Conservation (phyloP, 2,888 invertebrate species). For the Alviniconcha strummeri region DNA sequence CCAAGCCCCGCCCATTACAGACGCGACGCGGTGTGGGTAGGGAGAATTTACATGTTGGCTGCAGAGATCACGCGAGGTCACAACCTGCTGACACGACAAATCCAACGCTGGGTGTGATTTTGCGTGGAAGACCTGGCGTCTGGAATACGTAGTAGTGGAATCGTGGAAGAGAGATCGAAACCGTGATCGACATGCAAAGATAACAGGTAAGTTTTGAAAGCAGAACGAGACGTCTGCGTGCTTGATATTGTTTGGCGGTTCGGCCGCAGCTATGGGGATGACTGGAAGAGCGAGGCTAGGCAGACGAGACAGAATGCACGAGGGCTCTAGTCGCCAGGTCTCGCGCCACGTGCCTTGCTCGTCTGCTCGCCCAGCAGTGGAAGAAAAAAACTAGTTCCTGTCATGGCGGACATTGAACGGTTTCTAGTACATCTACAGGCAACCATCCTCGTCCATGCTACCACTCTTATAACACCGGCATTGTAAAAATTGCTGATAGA, state of each 20-base stretch:
- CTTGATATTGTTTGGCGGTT: not conserved
- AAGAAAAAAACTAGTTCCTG: not conserved
- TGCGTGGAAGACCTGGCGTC: slow-evolving; percentile 15
- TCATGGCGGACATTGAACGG: slow-evolving; percentile 16
- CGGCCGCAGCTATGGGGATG: no score
- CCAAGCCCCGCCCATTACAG: slow-evolving; percentile 26
- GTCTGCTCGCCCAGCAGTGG: slow-evolving; percentile 8
- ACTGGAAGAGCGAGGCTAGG: not conserved
- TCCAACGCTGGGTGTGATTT: slow-evolving; percentile 28
- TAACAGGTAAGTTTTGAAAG: slow-evolving; percentile 10
- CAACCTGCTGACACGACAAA: slow-evolving; percentile 33
- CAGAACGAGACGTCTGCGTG: not conserved
- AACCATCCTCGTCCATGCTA: not conserved
- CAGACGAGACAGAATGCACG: not conserved
- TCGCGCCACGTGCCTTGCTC: slow-evolving; percentile 31
- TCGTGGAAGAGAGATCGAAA: not conserved
- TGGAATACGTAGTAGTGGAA: slow-evolving; percentile 26
- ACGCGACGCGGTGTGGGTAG: slow-evolving; percentile 18
- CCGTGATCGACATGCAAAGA: not conserved
- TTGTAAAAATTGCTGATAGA: no score
- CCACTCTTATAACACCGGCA: no score
- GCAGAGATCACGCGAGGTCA: slow-evolving; percentile 34
- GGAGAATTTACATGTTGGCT: slow-evolving; percentile 36
- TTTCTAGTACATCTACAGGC: not conserved
- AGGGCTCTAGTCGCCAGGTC: not conserved